Conservation (phyloP, 2,113 vertebrate genomes). For the Siphamia tubifer region DNA sequence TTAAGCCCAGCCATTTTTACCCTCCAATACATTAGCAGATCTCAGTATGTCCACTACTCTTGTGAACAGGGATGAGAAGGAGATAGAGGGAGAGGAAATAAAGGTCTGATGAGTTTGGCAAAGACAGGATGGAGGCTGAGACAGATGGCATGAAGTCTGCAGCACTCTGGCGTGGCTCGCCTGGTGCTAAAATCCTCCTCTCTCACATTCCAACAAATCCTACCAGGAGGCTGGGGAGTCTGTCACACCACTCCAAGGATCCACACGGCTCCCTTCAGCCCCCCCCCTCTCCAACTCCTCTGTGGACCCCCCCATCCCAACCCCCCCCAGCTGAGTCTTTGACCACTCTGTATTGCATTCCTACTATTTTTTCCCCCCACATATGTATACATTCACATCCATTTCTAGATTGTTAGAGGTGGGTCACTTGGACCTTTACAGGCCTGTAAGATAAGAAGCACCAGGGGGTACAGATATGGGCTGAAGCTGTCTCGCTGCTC, state of each 20-base stretch:
- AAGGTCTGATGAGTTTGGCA: conserved; percentile 85
- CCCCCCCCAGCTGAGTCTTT: conserved; percentile 49
- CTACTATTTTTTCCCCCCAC: conserved; percentile 30
- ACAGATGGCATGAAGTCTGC: conserved; percentile 88
- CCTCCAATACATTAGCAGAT: conserved; percentile 72
- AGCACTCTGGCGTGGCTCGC: conserved; percentile 81
- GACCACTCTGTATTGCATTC: conserved; percentile 57
- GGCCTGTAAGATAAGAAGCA: conserved; percentile 43
- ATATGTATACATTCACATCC: conserved; percentile 31
- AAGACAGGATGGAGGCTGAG: conserved; percentile 79
- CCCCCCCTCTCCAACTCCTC: conserved; percentile 24
- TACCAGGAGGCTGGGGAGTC: conserved; percentile 84
- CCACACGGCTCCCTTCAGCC: conserved; percentile 50
- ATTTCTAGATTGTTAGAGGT: conserved; percentile 37
- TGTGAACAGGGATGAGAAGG: conserved; percentile 83
- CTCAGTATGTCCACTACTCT: conserved; percentile 76
- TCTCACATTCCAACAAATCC: conserved; percentile 87
- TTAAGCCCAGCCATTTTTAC: conserved; percentile 67
- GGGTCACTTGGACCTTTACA: conserved; percentile 38
- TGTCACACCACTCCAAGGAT: conserved; percentile 77
- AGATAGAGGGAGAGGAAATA: conserved; percentile 76
- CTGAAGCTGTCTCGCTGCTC: conserved; percentile 28
- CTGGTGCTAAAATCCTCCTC: conserved; percentile 86
- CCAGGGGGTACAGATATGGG: conserved; percentile 30
- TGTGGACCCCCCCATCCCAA: conserved; percentile 12